phyloP scores from a whole-genome alignment of 2,888 invertebrate species.

The Lissonota sp. region DNA sequence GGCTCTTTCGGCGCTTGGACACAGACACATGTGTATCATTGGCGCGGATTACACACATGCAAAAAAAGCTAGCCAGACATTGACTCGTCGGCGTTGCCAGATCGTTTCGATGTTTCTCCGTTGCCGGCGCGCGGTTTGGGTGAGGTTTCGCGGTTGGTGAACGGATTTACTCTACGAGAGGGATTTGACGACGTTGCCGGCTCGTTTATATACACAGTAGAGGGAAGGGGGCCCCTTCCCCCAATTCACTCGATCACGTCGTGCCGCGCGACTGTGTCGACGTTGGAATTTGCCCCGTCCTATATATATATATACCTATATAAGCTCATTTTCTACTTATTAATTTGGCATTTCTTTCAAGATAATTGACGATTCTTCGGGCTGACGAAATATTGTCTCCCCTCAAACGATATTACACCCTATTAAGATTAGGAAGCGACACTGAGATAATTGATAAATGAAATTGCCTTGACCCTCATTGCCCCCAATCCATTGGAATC shows the following conservation, averaged over 20 bases:
- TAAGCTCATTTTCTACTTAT: not conserved
- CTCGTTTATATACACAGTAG: constrained; percentile 22
- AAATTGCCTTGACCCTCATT: too few species aligned
- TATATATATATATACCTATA: constrained; percentile 1
- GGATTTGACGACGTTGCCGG: constrained; percentile 68
- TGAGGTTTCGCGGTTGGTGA: constrained; percentile 4
- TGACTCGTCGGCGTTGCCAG: constrained; percentile 72
- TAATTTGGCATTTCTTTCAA: too few species aligned
- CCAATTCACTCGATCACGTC: constrained; percentile 55
- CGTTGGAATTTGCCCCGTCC: constrained; percentile 63
- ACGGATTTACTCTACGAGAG: constrained; percentile 51
- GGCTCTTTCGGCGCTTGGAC: constrained; percentile 67
- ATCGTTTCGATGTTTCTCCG: constrained; percentile 61
- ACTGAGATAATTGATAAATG: too few species aligned
- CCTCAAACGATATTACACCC: too few species aligned
- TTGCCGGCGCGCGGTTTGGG: not conserved
- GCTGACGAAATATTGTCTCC: too few species aligned
- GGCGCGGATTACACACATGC: not conserved
- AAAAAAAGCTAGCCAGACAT: constrained; percentile 13
- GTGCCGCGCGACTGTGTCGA: constrained; percentile 56
- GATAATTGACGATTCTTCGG: too few species aligned
- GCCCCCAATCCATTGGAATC: too few species aligned
- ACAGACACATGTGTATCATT: constrained; percentile 49
- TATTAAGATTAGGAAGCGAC: too few species aligned
- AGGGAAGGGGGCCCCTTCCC: constrained; percentile 31